Conservation (phyloP, 2,113 vertebrate species). For the Struthidea cinerea region DNA sequence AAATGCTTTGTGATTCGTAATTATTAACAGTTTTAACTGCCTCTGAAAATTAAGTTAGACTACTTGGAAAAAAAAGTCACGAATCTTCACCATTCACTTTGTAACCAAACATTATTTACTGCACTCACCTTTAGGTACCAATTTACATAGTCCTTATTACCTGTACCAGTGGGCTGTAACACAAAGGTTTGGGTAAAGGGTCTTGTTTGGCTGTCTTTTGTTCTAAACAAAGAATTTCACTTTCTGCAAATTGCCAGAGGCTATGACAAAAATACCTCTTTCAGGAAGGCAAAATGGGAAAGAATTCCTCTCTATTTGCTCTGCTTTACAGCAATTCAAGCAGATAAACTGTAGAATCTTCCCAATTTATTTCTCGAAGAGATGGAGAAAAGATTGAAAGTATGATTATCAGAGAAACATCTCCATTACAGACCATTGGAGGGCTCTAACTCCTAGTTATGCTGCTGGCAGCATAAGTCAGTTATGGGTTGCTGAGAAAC, state of each 20-base stretch:
- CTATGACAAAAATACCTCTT: not conserved
- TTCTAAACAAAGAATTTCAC: not conserved
- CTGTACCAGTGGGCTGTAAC: not conserved
- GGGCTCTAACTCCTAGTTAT: not conserved
- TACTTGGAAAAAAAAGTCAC: not conserved
- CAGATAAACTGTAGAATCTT: not conserved
- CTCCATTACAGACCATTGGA: not conserved
- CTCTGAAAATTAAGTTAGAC: not conserved
- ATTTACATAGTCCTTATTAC: not conserved
- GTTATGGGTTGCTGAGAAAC: conserved; percentile 24
- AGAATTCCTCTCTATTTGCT: not conserved
- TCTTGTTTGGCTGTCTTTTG: not conserved
- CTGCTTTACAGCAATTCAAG: not conserved
- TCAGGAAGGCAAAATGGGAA: not conserved
- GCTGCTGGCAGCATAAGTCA: not conserved
- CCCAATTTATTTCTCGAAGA: not conserved
- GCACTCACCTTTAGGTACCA: not conserved
- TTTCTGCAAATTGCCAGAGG: not conserved
- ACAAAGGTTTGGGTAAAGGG: not conserved
- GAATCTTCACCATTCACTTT: not conserved
- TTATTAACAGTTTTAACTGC: not conserved
- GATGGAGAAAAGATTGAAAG: not conserved
- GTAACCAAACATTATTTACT: not conserved
- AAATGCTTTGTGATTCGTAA: not conserved
- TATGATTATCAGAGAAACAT: not conserved